A percentile compares a stretch with the other conserved stretches of the same genome.
phyloP scores from a whole-genome alignment of 2,113 vertebrate species.

The Cottus gobio region DNA sequence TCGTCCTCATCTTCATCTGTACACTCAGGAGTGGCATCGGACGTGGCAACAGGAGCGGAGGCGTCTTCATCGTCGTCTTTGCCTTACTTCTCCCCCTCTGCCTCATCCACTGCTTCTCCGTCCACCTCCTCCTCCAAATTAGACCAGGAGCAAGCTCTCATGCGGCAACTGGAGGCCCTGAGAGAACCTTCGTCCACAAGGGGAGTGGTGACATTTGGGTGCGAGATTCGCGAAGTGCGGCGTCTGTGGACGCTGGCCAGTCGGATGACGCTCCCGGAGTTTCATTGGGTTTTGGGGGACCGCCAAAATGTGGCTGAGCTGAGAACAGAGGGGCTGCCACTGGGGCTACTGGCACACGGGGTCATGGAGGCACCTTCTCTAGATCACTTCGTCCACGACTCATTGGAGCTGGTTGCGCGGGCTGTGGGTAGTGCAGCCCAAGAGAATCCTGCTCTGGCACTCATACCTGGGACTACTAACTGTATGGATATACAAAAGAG shows the following conservation, averaged over 20 bases:
- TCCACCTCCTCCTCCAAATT: slow-evolving; percentile 80
- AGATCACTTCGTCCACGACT: slow-evolving; percentile 94
- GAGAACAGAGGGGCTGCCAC: slow-evolving; percentile 91
- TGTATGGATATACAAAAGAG: slow-evolving; percentile 89
- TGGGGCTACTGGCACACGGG: slow-evolving; percentile 94
- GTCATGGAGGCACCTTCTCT: slow-evolving; percentile 89
- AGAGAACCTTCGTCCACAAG: slow-evolving; percentile 86
- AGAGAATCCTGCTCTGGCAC: slow-evolving; percentile 90
- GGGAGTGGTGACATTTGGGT: slow-evolving; percentile 94
- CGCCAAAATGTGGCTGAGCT: slow-evolving; percentile 94
- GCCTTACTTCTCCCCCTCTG: slow-evolving; percentile 48
- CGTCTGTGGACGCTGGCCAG: slow-evolving; percentile 86
- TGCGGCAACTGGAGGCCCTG: slow-evolving; percentile 86
- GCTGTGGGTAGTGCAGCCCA: slow-evolving; percentile 91
- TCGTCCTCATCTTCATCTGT: slow-evolving; percentile 41
- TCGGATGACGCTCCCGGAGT: slow-evolving; percentile 86
- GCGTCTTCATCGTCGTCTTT: slow-evolving; percentile 50
- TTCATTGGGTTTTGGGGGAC: slow-evolving; percentile 96
- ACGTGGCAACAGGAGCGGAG: slow-evolving; percentile 15
- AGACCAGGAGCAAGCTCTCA: slow-evolving; percentile 87
- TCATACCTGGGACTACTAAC: slow-evolving; percentile 94
- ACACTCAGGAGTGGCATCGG: slow-evolving; percentile 28
- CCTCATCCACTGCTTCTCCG: slow-evolving; percentile 38
- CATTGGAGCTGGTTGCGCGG: slow-evolving; percentile 91
- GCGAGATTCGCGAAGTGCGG: slow-evolving; percentile 90